Conservation (phyloP, 2,888 invertebrate species). For the Nomada hirtipes region DNA sequence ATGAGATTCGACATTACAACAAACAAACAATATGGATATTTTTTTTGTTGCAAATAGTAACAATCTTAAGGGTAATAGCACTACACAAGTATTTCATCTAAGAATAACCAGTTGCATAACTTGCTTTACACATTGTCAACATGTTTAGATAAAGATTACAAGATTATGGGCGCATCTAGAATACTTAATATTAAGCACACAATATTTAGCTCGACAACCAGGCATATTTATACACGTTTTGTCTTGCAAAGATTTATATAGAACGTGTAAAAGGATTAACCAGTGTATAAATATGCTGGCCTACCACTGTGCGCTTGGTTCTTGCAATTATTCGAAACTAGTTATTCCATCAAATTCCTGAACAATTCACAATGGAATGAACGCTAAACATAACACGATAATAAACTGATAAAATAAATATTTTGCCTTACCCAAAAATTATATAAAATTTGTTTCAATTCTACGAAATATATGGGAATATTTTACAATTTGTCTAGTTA, state of each 20-base stretch:
- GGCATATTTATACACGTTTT: slow-evolving; percentile 65
- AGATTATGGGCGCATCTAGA: slow-evolving; percentile 62
- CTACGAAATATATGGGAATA: slow-evolving; percentile 12
- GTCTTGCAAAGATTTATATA: slow-evolving; percentile 59
- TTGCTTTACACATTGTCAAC: slow-evolving; percentile 72
- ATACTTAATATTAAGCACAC: slow-evolving; percentile 70
- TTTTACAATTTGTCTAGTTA: slow-evolving; percentile 19
- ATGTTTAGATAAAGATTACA: slow-evolving; percentile 69
- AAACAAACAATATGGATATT: slow-evolving; percentile 82
- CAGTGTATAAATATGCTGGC: slow-evolving; percentile 66
- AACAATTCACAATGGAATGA: slow-evolving; percentile 38
- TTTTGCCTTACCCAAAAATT: slow-evolving; percentile 1
- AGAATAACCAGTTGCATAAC: slow-evolving; percentile 73
- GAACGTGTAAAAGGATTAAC: slow-evolving; percentile 68
- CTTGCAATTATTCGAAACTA: slow-evolving; percentile 57
- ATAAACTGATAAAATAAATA: slow-evolving; percentile 28
- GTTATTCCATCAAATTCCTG: slow-evolving; percentile 55
- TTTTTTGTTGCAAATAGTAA: slow-evolving; percentile 78
- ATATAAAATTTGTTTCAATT: slow-evolving; percentile 1
- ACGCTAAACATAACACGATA: slow-evolving; percentile 21
- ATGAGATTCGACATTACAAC: slow-evolving; percentile 80
- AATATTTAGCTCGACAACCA: slow-evolving; percentile 54
- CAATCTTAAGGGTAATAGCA: slow-evolving; percentile 75
- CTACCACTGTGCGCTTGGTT: slow-evolving; percentile 71
- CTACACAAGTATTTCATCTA: slow-evolving; percentile 73